Percentiles rank a stretch among this genome's conserved stretches.
phyloP scores from a whole-genome alignment of 2,888 invertebrate genomes.

The Zaprionus obscuricornis region DNA sequence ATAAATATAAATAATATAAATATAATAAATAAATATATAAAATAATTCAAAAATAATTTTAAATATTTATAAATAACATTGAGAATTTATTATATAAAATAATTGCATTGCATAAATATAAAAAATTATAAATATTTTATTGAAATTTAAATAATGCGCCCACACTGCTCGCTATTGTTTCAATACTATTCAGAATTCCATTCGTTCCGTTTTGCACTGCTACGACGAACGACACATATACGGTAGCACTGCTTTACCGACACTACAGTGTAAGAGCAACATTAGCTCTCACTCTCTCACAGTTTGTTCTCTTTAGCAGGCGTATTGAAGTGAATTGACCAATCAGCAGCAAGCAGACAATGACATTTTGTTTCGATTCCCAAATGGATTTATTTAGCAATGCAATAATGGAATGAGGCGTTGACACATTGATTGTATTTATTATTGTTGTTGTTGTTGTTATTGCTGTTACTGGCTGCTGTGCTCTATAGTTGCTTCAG shows the following conservation, averaged over 20 bases:
- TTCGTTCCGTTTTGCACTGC: conserved; percentile 35
- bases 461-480: neutral
- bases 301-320: conserved; percentile 36
- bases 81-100: too few relatives aligned
- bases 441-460: conserved; percentile 3
- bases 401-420: conserved; percentile 52
- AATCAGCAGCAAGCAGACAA: conserved; percentile 65
- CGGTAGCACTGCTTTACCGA: conserved; percentile 43
- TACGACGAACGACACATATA: too few relatives aligned
- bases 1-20: too few relatives aligned
- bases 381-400: conserved; percentile 44
- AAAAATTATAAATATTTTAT: too few relatives aligned
- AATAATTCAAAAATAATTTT: too few relatives aligned
- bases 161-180: too few relatives aligned
- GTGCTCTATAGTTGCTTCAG: too few relatives aligned
- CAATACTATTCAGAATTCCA: conserved; percentile 17
- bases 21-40: too few relatives aligned
- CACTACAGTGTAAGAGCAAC: conserved; percentile 27
- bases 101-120: too few relatives aligned
- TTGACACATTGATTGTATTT: conserved; percentile 55
- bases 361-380: conserved; percentile 69
- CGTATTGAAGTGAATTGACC: conserved; percentile 48
- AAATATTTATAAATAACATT: too few relatives aligned
- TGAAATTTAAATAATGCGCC: too few relatives aligned
- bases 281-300: conserved; percentile 8